Base-by-base conservation (phyloP, 2,113 vertebrate genomes). In the Butorides virescens region DNA sequence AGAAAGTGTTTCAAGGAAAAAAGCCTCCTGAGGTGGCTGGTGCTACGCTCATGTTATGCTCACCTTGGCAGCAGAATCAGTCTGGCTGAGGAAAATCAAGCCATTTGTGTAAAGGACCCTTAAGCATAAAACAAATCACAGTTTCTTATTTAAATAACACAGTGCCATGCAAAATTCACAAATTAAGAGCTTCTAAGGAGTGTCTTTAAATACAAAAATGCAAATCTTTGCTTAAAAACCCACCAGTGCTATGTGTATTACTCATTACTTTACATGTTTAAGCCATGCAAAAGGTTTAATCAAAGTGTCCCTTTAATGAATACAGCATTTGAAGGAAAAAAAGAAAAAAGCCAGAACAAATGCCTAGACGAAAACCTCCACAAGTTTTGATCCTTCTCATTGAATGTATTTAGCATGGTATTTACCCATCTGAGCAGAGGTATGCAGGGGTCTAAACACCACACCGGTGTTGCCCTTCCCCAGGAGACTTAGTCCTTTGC, bases 61-160 rank as follows among this genome's bases (percentile, higher is more conserved):
- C 92, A 94, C 92, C 95, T 97, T 32, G 65, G 97, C 97, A 84
- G 91, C 63, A 96, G 88, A 97, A 90, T 63, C 86, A 94, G 96
- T 84, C 94, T 96, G 93, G 78, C 52, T 91, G 90, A 97, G 78
- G 92, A 96, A 98, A 97, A 91, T 88, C 85, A 94, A 96, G 86
- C 67, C 84, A 83, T 97, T 97, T 96, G 75, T 91, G 66, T 94
- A 84, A 92, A 96, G 81, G 96, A 94, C 94, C 95, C 77, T 97
- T 86, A 95, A 97, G 93, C 92, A 83, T 52, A 93, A 96, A 98
- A 84, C 61, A 83, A 92, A 80, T 62, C 76, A 88, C 67, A 94
- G 49, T 21, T 88, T 83, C 82, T 92, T 86, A 94, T 70, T 93
- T 86, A 91, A 96, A 73, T 80, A 96, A 85, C 37, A 83, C n/a